phyloP scores from a whole-genome alignment of 2,113 vertebrate species.

The Tetraodon nigroviridis region DNA sequence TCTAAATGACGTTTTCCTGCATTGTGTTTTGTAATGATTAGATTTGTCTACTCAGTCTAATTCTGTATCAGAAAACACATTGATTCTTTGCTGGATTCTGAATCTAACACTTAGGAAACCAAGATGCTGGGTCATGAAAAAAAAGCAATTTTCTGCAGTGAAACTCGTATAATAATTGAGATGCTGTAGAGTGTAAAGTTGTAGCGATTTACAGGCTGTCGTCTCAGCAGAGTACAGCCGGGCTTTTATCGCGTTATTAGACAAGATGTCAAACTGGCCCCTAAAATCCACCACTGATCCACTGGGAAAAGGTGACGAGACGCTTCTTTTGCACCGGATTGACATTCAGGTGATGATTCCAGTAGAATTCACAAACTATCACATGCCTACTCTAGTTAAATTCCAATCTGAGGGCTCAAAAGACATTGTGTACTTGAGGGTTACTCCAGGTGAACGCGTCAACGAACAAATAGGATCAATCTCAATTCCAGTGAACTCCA shows the following conservation, averaged over 20 bases:
- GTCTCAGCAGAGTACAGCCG: neutral
- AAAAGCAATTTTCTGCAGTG: slow-evolving; percentile 32
- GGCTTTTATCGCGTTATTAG: slow-evolving; percentile 1
- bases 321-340: slow-evolving; percentile 14
- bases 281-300: neutral
- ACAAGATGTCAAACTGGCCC: slow-evolving; percentile 1
- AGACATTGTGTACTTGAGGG: slow-evolving; percentile 37
- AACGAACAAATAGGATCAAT: slow-evolving; percentile 62
- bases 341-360: slow-evolving; percentile 33
- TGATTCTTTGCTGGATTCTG: no score
- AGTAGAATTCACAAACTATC: slow-evolving; percentile 29
- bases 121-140: slow-evolving; percentile 36
- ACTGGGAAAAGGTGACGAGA: neutral
- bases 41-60: no score
- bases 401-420: slow-evolving; percentile 37
- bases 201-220: slow-evolving; percentile 10
- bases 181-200: slow-evolving; percentile 40
- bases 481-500: slow-evolving; percentile 34
- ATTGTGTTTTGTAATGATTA: no score
- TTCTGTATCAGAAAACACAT: no score
- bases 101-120: neutral
- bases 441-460: slow-evolving; percentile 21
- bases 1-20: no score
- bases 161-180: slow-evolving; percentile 32
- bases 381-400: slow-evolving; percentile 33